These are phyloP conservation scores for Leucosticte australis DNA, from an alignment of 2,113 vertebrate genomes.

Conservation along the genomic window DNA sequence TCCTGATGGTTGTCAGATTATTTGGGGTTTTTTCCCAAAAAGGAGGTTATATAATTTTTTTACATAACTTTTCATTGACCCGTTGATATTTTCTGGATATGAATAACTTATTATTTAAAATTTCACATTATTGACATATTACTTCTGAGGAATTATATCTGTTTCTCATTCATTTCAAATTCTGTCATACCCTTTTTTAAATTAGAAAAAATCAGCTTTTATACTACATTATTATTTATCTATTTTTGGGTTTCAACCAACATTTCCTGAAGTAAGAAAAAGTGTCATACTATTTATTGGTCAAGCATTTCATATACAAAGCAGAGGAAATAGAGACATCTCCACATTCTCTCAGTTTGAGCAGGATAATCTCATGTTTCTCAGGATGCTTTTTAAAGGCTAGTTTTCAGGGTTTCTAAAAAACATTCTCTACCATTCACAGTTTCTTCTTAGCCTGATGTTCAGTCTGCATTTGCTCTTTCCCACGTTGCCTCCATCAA, in stretches of 20 bases:
- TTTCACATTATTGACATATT: background rate
- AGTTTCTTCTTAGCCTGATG: background rate
- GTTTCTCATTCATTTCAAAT: background rate
- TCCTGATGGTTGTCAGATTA: background rate
- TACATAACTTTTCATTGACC: background rate
- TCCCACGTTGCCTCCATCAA: background rate
- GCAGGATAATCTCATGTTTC: background rate
- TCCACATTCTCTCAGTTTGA: background rate
- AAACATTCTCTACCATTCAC: background rate
- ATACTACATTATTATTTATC: background rate
- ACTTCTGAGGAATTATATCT: background rate
- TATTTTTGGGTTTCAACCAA: background rate
- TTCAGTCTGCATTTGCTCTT: background rate
- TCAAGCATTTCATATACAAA: background rate
- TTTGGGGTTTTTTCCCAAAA: background rate
- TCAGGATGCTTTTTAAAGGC: background rate
- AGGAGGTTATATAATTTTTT: background rate
- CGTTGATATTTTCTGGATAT: background rate
- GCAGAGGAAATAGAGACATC: background rate
- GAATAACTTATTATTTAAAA: conserved; percentile 9
- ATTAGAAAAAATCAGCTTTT: background rate
- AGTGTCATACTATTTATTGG: background rate
- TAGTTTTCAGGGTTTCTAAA: background rate
- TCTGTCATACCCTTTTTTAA: background rate
- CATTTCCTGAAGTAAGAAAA: background rate